Percentiles rank a stretch among this genome's conserved stretches.
phyloP scores from a whole-genome alignment of 2,113 vertebrate genomes.

The Oryctolagus cuniculus region DNA sequence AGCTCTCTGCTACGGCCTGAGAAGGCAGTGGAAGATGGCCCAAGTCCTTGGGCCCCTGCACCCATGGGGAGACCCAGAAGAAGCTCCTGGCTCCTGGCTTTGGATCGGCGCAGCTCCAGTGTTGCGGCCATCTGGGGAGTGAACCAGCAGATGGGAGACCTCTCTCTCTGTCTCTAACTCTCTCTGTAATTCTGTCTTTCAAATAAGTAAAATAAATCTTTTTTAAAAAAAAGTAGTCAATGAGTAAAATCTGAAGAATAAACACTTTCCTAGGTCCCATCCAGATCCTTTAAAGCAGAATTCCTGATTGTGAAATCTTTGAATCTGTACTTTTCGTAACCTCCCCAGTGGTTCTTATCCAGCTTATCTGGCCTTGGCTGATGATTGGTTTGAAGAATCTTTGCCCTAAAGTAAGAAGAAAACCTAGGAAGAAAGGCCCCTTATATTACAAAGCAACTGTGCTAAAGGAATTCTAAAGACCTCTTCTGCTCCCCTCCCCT shows the following conservation, averaged over 20 bases:
- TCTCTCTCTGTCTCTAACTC: too few relatives aligned
- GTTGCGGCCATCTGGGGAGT: too few relatives aligned
- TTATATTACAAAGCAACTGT: neutral
- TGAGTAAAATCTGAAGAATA: neutral
- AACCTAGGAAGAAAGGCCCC: neutral
- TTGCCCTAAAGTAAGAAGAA: neutral
- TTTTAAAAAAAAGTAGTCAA: neutral
- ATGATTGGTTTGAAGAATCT: neutral
- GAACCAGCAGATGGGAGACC: too few relatives aligned
- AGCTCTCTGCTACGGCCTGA: too few relatives aligned
- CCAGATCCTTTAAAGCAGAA: neutral
- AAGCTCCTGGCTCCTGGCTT: too few relatives aligned
- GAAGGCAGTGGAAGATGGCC: too few relatives aligned
- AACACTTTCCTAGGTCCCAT: neutral
- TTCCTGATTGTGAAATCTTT: neutral
- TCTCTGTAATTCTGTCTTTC: too few relatives aligned
- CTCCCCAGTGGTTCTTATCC: neutral
- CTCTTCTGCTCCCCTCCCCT: neutral
- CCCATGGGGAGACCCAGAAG: too few relatives aligned
- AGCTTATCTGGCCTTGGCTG: neutral
- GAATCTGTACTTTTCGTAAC: constrained; percentile 19
- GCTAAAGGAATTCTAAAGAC: neutral
- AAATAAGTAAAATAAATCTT: too few relatives aligned
- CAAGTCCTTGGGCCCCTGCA: too few relatives aligned
- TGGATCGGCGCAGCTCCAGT: too few relatives aligned